phyloP scores from a whole-genome alignment of 2,888 invertebrate genomes.

The Podabrus alpinus region DNA sequence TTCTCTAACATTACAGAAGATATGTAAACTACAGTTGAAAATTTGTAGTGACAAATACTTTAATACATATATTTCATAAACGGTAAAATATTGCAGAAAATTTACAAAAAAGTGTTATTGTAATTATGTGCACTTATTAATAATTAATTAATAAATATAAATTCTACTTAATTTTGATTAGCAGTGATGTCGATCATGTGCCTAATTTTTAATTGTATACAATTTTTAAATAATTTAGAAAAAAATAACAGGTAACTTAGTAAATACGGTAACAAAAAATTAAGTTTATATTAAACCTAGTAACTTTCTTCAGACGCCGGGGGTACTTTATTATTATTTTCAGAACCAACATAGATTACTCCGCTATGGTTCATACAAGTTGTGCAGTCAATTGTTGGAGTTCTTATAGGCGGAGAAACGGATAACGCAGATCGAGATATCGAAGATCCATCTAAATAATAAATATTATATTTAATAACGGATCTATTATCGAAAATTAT shows the following conservation, averaged over 20 bases:
- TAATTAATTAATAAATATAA: neutral
- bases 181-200: neutral
- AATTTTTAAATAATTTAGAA: neutral
- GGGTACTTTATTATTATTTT: conserved; percentile 28
- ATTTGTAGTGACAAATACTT: neutral
- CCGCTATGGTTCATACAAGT: conserved; percentile 25
- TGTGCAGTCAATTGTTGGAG: conserved; percentile 18
- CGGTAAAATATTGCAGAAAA: neutral
- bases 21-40: conserved; percentile 20
- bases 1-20: conserved; percentile 18
- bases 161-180: neutral
- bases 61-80: conserved; percentile 6
- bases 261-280: conserved; percentile 7
- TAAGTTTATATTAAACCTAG: conserved; percentile 5
- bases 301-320: conserved; percentile 19
- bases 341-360: conserved; percentile 20
- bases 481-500: no score
- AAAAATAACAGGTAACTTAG: neutral
- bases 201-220: neutral
- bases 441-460: conserved; percentile 18
- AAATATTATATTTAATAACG: neutral
- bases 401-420: conserved; percentile 14
- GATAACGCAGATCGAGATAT: conserved; percentile 9
- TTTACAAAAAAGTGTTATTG: neutral
- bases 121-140: neutral